These are phyloP conservation scores for Camelus bactrianus DNA, from an alignment of 2,113 vertebrate species.

Conservation along the genomic window DNA sequence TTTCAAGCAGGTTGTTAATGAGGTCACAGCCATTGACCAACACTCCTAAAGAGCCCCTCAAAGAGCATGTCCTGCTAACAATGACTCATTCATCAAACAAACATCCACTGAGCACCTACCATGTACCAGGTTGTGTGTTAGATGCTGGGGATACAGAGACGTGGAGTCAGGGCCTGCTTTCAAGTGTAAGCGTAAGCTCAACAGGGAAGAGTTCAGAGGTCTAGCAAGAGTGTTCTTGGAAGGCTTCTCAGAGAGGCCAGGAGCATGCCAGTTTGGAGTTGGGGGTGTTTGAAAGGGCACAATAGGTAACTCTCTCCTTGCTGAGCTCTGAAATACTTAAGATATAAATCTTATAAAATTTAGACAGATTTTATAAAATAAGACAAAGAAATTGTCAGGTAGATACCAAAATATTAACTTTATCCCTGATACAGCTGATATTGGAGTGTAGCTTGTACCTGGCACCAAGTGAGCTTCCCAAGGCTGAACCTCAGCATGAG, in stretches of 20 bases:
- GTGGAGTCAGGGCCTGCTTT: neutral
- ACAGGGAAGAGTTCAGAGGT: neutral
- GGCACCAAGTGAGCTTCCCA: neutral
- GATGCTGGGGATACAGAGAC: neutral
- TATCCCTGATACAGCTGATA: neutral
- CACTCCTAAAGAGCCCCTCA: neutral
- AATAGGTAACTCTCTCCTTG: neutral
- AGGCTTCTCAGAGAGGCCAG: neutral
- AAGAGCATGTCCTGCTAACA: neutral
- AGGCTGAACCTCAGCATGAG: neutral
- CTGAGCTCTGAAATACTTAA: neutral
- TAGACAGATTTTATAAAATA: neutral
- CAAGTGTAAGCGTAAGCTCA: neutral
- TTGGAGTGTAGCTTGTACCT: neutral
- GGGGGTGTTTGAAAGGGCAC: neutral
- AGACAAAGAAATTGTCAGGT: constrained; percentile 15
- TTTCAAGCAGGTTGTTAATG: constrained; percentile 50
- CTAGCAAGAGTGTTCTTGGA: neutral
- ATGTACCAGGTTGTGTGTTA: neutral
- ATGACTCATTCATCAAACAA: constrained; percentile 14
- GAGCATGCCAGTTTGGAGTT: neutral
- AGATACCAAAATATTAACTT: neutral
- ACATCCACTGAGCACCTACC: neutral
- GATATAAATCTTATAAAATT: too few species aligned
- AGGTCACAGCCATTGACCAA: constrained; percentile 21